These are phyloP conservation scores for Hemicordylus capensis DNA, from an alignment of 2,113 vertebrate genomes.

Conservation along the genomic window DNA sequence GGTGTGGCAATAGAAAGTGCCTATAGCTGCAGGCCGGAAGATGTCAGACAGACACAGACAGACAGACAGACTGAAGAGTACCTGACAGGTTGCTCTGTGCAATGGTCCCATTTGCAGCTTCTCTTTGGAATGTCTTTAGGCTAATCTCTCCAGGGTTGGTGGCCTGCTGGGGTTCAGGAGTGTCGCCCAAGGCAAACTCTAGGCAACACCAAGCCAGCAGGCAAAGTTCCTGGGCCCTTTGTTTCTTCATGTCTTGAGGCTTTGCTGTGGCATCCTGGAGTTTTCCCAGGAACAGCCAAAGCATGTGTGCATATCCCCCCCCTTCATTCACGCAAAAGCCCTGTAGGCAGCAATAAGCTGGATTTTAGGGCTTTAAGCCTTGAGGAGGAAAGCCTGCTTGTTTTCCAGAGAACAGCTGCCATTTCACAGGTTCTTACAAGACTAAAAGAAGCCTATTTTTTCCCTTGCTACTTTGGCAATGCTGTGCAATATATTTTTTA, in stretches of 20 bases:
- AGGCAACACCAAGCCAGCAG: conserved; percentile 62
- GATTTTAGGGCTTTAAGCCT: conserved; percentile 60
- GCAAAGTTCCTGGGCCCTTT: conserved; percentile 32
- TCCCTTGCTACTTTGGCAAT: neutral
- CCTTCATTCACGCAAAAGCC: conserved; percentile 35
- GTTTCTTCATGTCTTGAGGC: conserved; percentile 35
- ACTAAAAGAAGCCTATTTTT: neutral
- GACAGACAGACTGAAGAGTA: accelerated
- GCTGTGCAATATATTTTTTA: neutral
- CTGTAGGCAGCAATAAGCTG: conserved; percentile 47
- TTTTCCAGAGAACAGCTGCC: conserved; percentile 5
- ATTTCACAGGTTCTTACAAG: neutral
- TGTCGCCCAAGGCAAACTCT: conserved; percentile 30
- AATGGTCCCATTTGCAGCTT: conserved; percentile 35
- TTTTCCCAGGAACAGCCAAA: neutral
- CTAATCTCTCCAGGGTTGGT: neutral
- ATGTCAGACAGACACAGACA: neutral
- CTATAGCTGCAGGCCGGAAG: neutral
- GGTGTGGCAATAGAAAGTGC: neutral
- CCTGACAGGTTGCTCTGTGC: conserved; percentile 58
- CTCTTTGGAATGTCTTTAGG: conserved; percentile 34
- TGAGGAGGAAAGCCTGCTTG: conserved; percentile 42
- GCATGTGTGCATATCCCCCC: neutral
- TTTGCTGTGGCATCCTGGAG: conserved; percentile 6
- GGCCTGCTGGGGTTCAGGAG: neutral